Base-by-base conservation (phyloP, 2,888 invertebrate species). In the Perizoma affinitatum region DNA sequence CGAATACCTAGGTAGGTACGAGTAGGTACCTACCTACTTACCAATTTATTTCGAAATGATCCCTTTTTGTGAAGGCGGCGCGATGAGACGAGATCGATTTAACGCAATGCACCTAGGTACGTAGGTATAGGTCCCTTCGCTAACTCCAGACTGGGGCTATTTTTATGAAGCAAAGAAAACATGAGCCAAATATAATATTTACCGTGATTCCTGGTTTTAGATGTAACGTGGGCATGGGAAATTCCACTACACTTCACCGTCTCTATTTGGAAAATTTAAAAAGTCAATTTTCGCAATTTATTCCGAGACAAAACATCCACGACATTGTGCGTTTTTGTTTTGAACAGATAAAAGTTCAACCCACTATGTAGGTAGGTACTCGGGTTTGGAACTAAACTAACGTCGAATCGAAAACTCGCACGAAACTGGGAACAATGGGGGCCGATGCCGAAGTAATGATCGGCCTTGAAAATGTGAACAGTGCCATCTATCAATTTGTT, bases 141-240 rank as follows among this genome's bases (percentile, higher is more conserved):
- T 52, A 38, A 55, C 54, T 46, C 35, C 35, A 35, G 34, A 46
- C 58, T 44, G 40, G 10, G 35, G 47, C 63, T 62, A 59, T 52
- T 52, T 58, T 54, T 63, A 63, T 47, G 42, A 10, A 47, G 9
- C n/a, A 40, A 5, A 8, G 22, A 36, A 55, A 56, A 50, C 45
- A 50, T 36, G 59, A 70, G 69, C 73, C 73, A 69, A 47, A 51
- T 63, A 56, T 49, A 61, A 63, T 49, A 55, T 69, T 84, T 83
- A 93, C 93, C 88, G 92, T 91, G 66, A 92, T 82, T 82, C 92
- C 91, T 66, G 92, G 89, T 75, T 92, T 92, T 69, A 93, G 83
- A 66, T 92, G 89, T 87, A 93, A 70, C 63, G 92, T 86, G 75
- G 93, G 93, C 93, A 92, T 93, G 77, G 77, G 79, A 83, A 70